Evolutionary conservation across 2,113 vertebrate genomes (phyloP).

Genomic region (Alouatta palliata): DNA sequence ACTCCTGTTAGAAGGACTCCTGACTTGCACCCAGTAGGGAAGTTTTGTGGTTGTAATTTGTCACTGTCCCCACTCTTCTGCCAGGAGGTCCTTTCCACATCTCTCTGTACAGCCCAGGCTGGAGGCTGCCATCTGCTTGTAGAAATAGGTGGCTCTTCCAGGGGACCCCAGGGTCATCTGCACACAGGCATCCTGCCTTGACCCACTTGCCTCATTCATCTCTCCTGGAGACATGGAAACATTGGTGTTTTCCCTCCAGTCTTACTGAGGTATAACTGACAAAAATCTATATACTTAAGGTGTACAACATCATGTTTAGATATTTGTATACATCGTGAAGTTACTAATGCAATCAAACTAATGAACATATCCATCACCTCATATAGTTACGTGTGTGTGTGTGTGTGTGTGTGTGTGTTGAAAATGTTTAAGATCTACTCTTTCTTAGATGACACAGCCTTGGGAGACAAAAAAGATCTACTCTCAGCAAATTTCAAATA

Average conservation of each 20-base stretch:
- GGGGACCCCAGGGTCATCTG: neutral
- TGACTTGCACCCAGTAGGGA: neutral
- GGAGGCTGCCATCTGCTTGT: neutral
- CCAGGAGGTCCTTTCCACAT: neutral
- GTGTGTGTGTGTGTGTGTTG: neutral
- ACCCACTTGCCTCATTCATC: neutral
- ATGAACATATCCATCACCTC: neutral
- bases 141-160: neutral
- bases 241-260: neutral
- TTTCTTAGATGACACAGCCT: neutral
- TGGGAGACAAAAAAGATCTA: neutral
- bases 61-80: neutral
- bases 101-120: neutral
- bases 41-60: conserved; percentile 19
- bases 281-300: neutral
- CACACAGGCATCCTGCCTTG: neutral
- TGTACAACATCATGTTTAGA: neutral
- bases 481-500: neutral
- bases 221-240: neutral
- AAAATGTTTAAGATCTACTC: neutral
- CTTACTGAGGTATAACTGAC: neutral
- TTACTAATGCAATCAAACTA: neutral
- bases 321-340: neutral
- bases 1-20: neutral
- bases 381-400: neutral